Evolutionary conservation across 2,888 invertebrate genomes (phyloP), one percentile per base, ranked within the genome.

Genomic region (Rhimphoctona megacephalus): DNA sequence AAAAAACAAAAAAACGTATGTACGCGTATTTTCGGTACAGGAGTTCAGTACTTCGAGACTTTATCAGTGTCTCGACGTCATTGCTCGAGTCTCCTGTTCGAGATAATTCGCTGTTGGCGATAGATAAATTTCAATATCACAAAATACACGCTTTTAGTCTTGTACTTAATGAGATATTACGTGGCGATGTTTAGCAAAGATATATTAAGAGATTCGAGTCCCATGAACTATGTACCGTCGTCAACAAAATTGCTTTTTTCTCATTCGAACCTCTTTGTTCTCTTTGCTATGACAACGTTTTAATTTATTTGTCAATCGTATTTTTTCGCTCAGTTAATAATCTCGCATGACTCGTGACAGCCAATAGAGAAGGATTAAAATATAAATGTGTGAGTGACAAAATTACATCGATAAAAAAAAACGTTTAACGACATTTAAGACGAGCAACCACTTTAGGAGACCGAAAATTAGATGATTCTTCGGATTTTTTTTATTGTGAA

Each of bases 91-190:
- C 64, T 77, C 43, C 43, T 36, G 43, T 43, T 52, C 66, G 33
- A 79, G 83, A 86, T 80, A 83, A 86, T 83, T 57, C 64, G 19
- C 67, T 25, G 66, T 79, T 83, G 69, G 22, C 78, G 78, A 64
- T 19, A 81, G 85, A 85, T 85, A 85, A 85, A 66, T 14, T 30
- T 30, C 30, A 5, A 61, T 61, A 61, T 30, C 30, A 17, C 17
- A 6, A 30, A 82, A 83, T 57, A 67, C 52, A 49, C 52, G 25
- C 9, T 39, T 57, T 57, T 22, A 57, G 43, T 74, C 46, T 70
- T 49, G 22, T n/a, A 36, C 46, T 33, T 33, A 52, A 22, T 11
- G 25, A 25, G 14, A 33, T 77, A 19, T 33, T 67, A 64, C 52
- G 49, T 36, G 36, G 54, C 73, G 57, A 54, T 57, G 54, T 39